phyloP scores from a whole-genome alignment of 2,113 vertebrate species.

The Grantiella picta region DNA sequence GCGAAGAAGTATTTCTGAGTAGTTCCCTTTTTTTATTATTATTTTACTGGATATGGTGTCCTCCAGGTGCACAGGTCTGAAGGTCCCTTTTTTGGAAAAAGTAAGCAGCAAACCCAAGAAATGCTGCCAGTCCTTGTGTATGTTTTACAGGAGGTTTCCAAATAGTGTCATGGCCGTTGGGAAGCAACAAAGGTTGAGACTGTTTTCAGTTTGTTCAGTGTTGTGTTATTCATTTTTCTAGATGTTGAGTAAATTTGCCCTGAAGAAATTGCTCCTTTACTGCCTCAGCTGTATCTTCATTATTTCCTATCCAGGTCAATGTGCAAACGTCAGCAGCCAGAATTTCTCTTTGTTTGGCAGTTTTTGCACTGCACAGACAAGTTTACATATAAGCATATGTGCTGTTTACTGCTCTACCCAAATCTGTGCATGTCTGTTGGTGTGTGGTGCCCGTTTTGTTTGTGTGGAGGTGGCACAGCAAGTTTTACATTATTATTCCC shows the following conservation, averaged over 20 bases:
- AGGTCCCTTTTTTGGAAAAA: background rate
- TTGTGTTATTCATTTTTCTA: conserved; percentile 1
- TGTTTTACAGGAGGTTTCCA: background rate
- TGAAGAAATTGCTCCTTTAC: background rate
- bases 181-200: background rate
- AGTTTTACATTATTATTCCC: background rate
- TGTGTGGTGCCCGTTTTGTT: background rate
- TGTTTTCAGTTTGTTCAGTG: background rate
- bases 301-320: background rate
- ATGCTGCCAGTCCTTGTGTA: background rate
- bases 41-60: background rate
- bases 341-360: background rate
- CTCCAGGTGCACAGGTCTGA: conserved; percentile 9
- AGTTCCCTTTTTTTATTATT: background rate
- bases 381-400: background rate
- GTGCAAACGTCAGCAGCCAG: background rate
- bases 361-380: background rate
- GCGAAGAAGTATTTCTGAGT: background rate
- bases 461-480: background rate
- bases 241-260: conserved; percentile 6
- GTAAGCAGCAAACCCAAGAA: background rate
- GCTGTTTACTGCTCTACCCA: background rate
- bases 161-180: background rate
- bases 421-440: background rate
- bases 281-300: background rate